A percentile compares a stretch with the other conserved stretches of the same genome.
Conservation (phyloP, 2,113 vertebrate genomes). For the Caretta caretta region DNA sequence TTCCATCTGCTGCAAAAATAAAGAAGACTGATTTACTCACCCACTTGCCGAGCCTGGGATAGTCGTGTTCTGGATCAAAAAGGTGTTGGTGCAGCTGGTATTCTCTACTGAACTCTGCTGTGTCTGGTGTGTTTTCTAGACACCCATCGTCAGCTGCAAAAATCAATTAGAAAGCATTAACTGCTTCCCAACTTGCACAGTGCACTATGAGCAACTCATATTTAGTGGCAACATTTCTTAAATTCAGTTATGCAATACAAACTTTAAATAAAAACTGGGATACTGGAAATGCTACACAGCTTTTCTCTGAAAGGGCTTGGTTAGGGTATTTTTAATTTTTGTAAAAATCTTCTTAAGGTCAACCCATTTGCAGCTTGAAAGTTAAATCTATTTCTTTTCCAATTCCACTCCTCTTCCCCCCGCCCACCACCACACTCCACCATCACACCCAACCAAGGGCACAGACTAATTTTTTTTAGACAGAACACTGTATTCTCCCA, state of each 20-base stretch:
- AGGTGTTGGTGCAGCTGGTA: constrained; percentile 96
- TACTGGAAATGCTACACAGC: neutral
- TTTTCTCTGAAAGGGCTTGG: neutral
- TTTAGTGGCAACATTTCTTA: constrained; percentile 3
- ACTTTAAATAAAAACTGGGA: neutral
- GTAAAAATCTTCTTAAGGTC: neutral
- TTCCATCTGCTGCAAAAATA: neutral
- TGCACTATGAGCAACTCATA: rapidly evolving
- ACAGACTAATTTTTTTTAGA: neutral
- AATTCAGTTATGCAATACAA: neutral
- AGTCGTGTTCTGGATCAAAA: constrained; percentile 96
- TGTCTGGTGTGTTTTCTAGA: constrained; percentile 94
- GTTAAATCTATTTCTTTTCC: neutral
- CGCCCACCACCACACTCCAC: neutral
- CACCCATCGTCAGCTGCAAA: constrained; percentile 90
- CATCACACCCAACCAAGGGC: neutral
- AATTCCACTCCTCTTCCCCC: neutral
- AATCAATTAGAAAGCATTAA: constrained; percentile 2
- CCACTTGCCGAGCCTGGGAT: constrained; percentile 92
- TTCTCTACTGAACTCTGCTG: constrained; percentile 95
- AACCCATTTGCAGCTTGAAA: neutral
- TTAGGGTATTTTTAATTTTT: neutral
- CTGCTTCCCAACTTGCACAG: neutral
- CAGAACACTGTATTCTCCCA: neutral
- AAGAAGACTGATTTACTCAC: constrained; percentile 79